phyloP scores from a whole-genome alignment of 2,797 vertebrate genomes.

The Siniperca scherzeri region DNA sequence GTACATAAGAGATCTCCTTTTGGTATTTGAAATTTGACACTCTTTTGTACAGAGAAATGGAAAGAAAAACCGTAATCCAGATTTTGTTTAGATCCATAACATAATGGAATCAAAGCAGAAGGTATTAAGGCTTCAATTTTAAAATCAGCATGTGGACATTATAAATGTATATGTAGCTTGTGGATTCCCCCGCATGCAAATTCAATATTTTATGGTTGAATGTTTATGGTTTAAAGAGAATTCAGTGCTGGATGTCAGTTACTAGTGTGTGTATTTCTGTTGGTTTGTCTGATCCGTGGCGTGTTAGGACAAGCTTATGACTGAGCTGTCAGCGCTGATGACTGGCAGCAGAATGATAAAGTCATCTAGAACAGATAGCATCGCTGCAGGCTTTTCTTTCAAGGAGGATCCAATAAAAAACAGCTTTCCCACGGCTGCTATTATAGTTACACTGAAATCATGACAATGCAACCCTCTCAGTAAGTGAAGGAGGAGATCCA shows the following conservation, averaged over 20 bases:
- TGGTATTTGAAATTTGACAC: neutral
- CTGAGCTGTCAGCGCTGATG: slow-evolving; percentile 26
- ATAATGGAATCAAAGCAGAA: too few relatives aligned
- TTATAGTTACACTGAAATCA: neutral
- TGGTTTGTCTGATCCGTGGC: slow-evolving; percentile 26
- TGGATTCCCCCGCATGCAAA: neutral
- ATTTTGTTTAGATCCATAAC: neutral
- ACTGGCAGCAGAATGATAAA: slow-evolving; percentile 36
- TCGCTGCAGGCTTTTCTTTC: slow-evolving; percentile 18
- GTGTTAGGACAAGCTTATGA: slow-evolving; percentile 45
- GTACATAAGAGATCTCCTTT: neutral
- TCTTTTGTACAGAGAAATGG: neutral
- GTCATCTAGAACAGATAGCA: slow-evolving; percentile 13
- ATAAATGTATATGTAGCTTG: neutral
- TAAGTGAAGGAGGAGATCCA: neutral
- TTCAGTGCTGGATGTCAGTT: slow-evolving; percentile 25
- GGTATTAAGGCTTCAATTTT: too few relatives aligned
- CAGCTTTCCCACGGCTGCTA: slow-evolving; percentile 21
- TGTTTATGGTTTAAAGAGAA: neutral
- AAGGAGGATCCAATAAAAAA: neutral
- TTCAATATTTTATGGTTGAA: neutral
- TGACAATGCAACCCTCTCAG: neutral
- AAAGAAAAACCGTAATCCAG: neutral
- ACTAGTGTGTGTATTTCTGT: slow-evolving; percentile 23
- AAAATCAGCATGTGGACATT: too few relatives aligned